phyloP scores from a whole-genome alignment of 1,140 invertebrate genomes.

The Saxidomus purpurata region DNA sequence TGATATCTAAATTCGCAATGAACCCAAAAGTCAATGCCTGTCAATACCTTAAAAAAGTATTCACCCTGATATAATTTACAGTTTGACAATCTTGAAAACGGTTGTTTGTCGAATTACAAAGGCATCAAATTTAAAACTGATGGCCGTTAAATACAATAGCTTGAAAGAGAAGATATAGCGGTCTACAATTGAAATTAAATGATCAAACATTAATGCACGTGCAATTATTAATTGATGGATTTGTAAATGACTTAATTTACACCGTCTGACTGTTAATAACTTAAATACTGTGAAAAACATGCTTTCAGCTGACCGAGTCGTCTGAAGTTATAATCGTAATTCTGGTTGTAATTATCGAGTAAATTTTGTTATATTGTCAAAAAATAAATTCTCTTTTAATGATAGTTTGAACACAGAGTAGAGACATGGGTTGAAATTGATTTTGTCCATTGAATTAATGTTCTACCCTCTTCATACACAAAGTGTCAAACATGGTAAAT shows the following conservation, averaged over 20 bases:
- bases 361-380: too few relatives aligned
- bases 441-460: too few relatives aligned
- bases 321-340: not conserved
- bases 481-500: too few relatives aligned
- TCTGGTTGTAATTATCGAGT: too few relatives aligned
- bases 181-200: not conserved
- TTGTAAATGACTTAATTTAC: constrained; percentile 13
- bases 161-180: constrained; percentile 15
- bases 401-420: too few relatives aligned
- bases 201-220: constrained; percentile 7
- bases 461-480: too few relatives aligned
- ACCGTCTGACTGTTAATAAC: constrained; percentile 18
- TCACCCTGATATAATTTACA: not conserved
- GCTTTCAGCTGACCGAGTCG: not conserved
- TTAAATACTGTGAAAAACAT: constrained; percentile 12
- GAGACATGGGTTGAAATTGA: too few relatives aligned
- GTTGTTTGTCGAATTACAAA: not conserved
- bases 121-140: not conserved
- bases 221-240: constrained; percentile 8
- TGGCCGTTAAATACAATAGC: not conserved
- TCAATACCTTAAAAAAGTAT: too few relatives aligned
- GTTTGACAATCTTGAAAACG: not conserved
- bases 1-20: too few relatives aligned
- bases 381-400: too few relatives aligned
- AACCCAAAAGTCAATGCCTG: too few relatives aligned